phyloP scores from a whole-genome alignment of 1,140 invertebrate species.

The Meloidogyne floridensis region DNA sequence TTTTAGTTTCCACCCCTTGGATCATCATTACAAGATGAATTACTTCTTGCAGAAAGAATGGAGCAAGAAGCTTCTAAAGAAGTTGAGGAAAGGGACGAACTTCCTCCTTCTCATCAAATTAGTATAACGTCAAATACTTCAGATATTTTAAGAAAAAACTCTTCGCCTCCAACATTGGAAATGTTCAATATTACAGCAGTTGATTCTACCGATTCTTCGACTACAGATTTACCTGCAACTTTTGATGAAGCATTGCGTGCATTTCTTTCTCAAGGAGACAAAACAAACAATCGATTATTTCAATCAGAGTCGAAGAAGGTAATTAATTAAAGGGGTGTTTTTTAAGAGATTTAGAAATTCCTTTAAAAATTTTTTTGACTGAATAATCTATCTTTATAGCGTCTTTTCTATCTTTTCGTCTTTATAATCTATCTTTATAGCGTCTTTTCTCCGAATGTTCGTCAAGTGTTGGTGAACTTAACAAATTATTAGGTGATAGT shows the following conservation, averaged over 20 bases:
- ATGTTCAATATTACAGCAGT: conserved; percentile 1
- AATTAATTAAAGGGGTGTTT: not conserved
- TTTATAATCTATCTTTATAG: conserved; percentile 7
- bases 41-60: conserved; percentile 19
- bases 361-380: no score
- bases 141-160: not conserved
- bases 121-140: conserved; percentile 1
- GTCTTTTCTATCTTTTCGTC: no score
- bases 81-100: not conserved
- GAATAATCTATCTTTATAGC: no score
- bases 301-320: not conserved
- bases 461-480: conserved; percentile 13
- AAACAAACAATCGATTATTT: not conserved
- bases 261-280: conserved; percentile 12
- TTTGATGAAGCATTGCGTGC: conserved; percentile 22
- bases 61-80: conserved; percentile 10
- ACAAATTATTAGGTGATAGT: not conserved
- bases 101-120: not conserved
- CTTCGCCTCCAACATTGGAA: not conserved
- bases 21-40: conserved; percentile 41
- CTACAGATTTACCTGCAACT: conserved; percentile 22
- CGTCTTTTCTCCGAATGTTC: conserved; percentile 33
- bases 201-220: conserved; percentile 11
- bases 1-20: conserved; percentile 13
- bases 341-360: no score